phyloP scores from a whole-genome alignment of 2,113 vertebrate species.

The Amphilophus citrinellus region DNA sequence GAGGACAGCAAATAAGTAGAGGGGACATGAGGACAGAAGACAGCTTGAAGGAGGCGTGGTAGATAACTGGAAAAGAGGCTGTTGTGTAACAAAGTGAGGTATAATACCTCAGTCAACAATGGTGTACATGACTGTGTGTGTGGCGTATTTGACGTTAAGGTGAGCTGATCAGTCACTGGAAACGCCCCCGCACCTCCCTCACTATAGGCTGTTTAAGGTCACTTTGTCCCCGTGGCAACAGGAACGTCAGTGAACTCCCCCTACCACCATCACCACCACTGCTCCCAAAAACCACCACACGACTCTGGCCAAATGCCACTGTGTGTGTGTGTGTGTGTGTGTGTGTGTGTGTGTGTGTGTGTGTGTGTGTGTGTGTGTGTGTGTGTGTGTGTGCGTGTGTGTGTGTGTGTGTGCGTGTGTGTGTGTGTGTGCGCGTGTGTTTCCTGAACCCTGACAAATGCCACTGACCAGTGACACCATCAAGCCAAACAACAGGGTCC shows the following conservation, averaged over 20 bases:
- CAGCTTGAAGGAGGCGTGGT: background rate
- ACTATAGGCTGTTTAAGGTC: slow-evolving; percentile 72
- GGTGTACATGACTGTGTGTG: slow-evolving; percentile 2
- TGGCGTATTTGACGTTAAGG: slow-evolving; percentile 51
- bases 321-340: slow-evolving; percentile 37
- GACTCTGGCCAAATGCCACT: slow-evolving; percentile 67
- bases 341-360: background rate
- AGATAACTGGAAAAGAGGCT: background rate
- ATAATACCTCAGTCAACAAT: background rate
- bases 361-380: background rate
- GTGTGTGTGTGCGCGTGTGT: background rate
- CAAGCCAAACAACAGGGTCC: slow-evolving; percentile 63
- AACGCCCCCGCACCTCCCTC: slow-evolving; percentile 46
- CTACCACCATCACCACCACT: slow-evolving; percentile 19
- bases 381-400: too few relatives aligned
- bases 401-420: too few relatives aligned
- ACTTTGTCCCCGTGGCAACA: slow-evolving; percentile 76
- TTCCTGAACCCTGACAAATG: slow-evolving; percentile 71
- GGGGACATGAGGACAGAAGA: background rate
- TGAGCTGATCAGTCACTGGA: slow-evolving; percentile 64
- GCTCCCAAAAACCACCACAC: slow-evolving; percentile 43
- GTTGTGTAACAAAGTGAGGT: background rate
- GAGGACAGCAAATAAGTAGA: background rate
- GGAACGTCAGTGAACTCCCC: slow-evolving; percentile 61
- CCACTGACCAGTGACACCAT: slow-evolving; percentile 70